phyloP scores from a whole-genome alignment of 2,888 invertebrate species.

The Limnephilus auricula region DNA sequence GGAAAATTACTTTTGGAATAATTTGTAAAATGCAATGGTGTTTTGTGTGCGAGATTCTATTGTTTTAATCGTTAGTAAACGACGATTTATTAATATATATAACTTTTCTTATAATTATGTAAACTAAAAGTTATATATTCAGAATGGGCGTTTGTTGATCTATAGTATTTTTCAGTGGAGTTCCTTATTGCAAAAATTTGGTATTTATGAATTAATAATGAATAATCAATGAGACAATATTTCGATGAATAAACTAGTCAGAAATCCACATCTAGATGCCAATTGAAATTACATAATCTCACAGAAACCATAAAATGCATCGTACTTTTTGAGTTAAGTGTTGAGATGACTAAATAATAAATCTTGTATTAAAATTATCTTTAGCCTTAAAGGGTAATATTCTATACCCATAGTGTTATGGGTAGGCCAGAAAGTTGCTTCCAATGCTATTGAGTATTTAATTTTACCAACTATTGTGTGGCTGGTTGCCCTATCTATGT shows the following conservation, averaged over 20 bases:
- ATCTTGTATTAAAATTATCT: conserved; percentile 3
- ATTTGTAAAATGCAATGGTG: too few species aligned
- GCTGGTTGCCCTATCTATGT: conserved; percentile 5
- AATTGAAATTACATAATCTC: conserved; percentile 11
- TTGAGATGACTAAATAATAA: conserved; percentile 5
- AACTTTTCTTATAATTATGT: background rate
- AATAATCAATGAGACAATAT: conserved; percentile 40
- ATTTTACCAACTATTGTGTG: conserved; percentile 1
- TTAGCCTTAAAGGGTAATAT: background rate
- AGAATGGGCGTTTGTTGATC: background rate
- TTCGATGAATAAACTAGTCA: conserved; percentile 36
- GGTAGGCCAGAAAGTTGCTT: conserved; percentile 34
- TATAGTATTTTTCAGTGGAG: background rate
- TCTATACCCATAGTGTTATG: conserved; percentile 34
- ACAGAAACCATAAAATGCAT: background rate
- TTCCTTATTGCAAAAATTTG: conserved; percentile 15
- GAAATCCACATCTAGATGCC: background rate
- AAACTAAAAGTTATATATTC: background rate
- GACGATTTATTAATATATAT: too few species aligned
- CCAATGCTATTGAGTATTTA: conserved; percentile 39
- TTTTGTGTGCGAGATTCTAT: too few species aligned
- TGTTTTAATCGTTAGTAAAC: too few species aligned
- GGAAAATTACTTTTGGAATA: too few species aligned
- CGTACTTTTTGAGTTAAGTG: conserved; percentile 33
- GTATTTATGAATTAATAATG: conserved; percentile 2